Evolutionary conservation across 2,888 invertebrate species (phyloP), one percentile per base, ranked within the genome.

Genomic region (Erebia epiphron): DNA sequence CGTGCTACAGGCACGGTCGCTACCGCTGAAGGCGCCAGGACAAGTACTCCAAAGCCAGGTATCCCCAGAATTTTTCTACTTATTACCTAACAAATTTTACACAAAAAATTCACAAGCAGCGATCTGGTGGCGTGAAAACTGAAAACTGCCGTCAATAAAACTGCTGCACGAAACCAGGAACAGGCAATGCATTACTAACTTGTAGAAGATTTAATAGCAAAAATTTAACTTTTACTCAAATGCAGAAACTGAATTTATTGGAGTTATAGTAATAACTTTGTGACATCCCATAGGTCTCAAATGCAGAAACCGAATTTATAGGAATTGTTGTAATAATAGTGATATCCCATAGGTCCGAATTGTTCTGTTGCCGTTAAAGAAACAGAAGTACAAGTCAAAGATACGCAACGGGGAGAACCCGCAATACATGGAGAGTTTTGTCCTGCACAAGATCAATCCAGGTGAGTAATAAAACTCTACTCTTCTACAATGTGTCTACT

Each of bases 331-430:
- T 35, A 35, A 35, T 35, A 35, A 0, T 7, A 4, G 41, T 56
- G 61, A 75, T 72, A 63, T 69, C 68, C 7, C 7, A 61, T 92
- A 98, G 96, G 97, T 98, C 75, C 95, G 98, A 76, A 94, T 98
- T 78, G 95, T 98, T 62, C 94, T 99, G 81, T 90, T 99, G 76
- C 99, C 98, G 5, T 95, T 97, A 83, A 98, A 98, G 86, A 98
- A 98, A 88, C 98, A 98, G 86, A 97, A 98, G 82, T 97, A 97
- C 88, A 98, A 98, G 90, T 98, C 98, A 35, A 98, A 98, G 91
- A 97, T 98, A 75, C 95, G 98, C 70, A 96, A 97, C 70, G 98
- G 98, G 0, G 97, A 98, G 82, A 97, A 96, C 86, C 98, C 98
- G 0, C 97, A 98, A 84, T 98, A 97, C 83, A 97, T 98, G 96